phyloP scores from a whole-genome alignment of 2,113 vertebrate species.

The Daboia siamensis region DNA sequence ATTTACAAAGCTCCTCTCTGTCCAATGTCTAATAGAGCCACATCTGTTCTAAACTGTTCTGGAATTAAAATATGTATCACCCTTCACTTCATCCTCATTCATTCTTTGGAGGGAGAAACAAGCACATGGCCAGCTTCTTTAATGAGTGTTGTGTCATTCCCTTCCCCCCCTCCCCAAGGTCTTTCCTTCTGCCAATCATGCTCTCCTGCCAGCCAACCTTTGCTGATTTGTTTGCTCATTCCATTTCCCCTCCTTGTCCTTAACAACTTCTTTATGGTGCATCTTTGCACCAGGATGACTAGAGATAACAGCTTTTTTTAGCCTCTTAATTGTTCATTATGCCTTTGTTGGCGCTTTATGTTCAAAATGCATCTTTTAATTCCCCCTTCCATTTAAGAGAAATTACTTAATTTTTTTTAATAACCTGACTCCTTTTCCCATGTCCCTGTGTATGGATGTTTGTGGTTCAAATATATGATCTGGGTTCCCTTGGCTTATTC shows the following conservation, averaged over 20 bases:
- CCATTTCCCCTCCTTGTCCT: slow-evolving; percentile 13
- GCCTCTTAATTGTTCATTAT: slow-evolving; percentile 57
- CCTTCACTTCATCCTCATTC: slow-evolving; percentile 54
- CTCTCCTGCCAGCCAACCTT: slow-evolving; percentile 23
- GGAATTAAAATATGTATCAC: slow-evolving; percentile 36
- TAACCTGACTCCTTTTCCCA: slow-evolving; percentile 37
- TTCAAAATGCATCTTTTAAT: slow-evolving; percentile 38
- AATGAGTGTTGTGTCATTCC: slow-evolving; percentile 53
- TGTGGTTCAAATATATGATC: slow-evolving; percentile 44
- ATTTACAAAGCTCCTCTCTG: background rate
- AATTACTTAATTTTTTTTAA: slow-evolving; percentile 58
- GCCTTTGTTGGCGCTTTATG: slow-evolving; percentile 47
- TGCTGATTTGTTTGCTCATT: slow-evolving; percentile 43
- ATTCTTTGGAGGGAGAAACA: slow-evolving; percentile 58
- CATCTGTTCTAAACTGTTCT: slow-evolving; percentile 41
- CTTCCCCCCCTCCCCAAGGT: slow-evolving; percentile 35
- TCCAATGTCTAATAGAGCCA: slow-evolving; percentile 50
- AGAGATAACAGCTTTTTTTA: slow-evolving; percentile 58
- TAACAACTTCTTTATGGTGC: slow-evolving; percentile 56
- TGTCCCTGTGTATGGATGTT: background rate
- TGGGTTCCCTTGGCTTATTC: slow-evolving; percentile 38
- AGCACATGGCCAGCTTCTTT: slow-evolving; percentile 57
- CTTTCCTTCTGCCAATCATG: slow-evolving; percentile 43
- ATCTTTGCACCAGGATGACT: slow-evolving; percentile 58
- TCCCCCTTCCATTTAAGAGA: slow-evolving; percentile 32